A percentile compares a stretch with the other conserved stretches of the same genome.
Evolutionary conservation across 2,888 invertebrate species (phyloP).

Genomic region (Xestia sexstrigata): DNA sequence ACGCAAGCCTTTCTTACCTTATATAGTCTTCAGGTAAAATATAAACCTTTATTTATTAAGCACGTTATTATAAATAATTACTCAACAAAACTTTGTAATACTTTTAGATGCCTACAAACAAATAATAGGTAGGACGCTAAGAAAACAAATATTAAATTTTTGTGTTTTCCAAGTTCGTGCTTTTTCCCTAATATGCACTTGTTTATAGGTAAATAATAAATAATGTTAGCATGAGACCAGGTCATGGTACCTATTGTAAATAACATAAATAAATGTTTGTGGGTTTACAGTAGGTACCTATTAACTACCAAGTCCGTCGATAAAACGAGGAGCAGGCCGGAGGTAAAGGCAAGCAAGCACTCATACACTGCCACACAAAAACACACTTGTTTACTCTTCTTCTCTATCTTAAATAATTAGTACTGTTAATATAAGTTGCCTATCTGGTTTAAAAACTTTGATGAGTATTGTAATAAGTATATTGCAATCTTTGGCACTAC

Average conservation of each 20-base stretch:
- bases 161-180: slow-evolving; percentile 37
- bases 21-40: neutral
- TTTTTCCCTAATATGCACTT: slow-evolving; percentile 34
- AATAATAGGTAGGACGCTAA: neutral
- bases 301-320: too few species aligned
- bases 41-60: neutral
- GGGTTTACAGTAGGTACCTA: neutral
- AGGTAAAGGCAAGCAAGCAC: too few species aligned
- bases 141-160: slow-evolving; percentile 31
- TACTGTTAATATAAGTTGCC: too few species aligned
- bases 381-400: too few species aligned
- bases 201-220: slow-evolving; percentile 34
- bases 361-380: too few species aligned
- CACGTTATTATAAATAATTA: neutral
- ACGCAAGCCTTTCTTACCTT: neutral
- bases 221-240: slow-evolving; percentile 2
- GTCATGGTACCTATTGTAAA: slow-evolving; percentile 27
- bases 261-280: slow-evolving; percentile 4
- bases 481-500: too few species aligned
- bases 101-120: slow-evolving; percentile 1
- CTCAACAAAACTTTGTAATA: neutral
- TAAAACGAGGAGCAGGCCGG: neutral
- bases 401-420: too few species aligned
- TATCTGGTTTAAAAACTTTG: too few species aligned
- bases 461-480: too few species aligned